Percentiles rank a stretch among this genome's conserved stretches.
phyloP scores from a whole-genome alignment of 2,113 vertebrate species.

The Hypanus sabinus region DNA sequence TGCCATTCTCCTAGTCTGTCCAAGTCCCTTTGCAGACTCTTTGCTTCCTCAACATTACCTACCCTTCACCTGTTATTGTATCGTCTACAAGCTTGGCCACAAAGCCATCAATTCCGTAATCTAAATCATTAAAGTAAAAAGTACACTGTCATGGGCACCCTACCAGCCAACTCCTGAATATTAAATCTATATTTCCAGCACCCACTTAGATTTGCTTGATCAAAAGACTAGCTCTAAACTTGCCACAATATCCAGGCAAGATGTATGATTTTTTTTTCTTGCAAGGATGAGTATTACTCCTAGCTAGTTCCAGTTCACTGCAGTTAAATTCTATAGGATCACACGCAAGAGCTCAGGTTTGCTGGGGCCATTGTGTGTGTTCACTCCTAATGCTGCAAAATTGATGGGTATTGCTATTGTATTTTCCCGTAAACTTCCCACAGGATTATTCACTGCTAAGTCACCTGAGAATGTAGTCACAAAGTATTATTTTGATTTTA shows the following conservation, averaged over 20 bases:
- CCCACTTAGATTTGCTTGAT: not conserved
- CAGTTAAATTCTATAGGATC: not conserved
- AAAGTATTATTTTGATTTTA: not conserved
- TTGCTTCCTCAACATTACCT: too few species aligned
- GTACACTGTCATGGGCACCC: too few species aligned
- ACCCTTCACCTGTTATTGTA: too few species aligned
- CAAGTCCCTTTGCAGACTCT: too few species aligned
- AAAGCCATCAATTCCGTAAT: too few species aligned
- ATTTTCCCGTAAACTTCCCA: not conserved
- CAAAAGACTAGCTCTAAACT: not conserved
- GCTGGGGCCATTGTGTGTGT: not conserved
- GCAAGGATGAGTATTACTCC: not conserved
- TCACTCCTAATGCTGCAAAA: not conserved
- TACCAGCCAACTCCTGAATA: not conserved
- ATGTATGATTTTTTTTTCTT: not conserved
- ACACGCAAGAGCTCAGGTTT: not conserved
- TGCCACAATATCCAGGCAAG: not conserved
- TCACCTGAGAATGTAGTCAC: not conserved
- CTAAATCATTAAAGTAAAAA: too few species aligned
- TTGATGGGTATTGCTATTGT: not conserved
- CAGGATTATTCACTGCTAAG: not conserved
- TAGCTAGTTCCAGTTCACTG: not conserved
- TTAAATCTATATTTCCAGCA: not conserved
- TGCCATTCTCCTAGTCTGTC: too few species aligned
- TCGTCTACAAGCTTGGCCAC: too few species aligned